Base-by-base conservation (phyloP, 2,888 invertebrate species). In the Coenonympha glycerion region DNA sequence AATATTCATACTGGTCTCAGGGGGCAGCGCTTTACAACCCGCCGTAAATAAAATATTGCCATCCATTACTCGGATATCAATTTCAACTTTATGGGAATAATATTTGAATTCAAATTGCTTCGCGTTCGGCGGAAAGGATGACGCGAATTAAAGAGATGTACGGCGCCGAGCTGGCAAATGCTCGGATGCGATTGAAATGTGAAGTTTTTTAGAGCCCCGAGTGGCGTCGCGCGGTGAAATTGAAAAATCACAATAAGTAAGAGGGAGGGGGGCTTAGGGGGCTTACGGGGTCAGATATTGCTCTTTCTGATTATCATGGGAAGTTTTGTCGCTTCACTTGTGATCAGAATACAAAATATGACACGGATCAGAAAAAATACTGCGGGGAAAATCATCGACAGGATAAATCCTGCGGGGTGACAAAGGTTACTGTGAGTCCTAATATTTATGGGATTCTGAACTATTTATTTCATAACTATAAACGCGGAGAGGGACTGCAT, bases 1-100 rank as follows among this genome's bases (percentile, higher is more conserved):
- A 48, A 48, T 48, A 48, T 48, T 48, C 48, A 48, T 33, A 48
- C 33, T 9, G 15, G 31, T 44, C 44, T 41, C 16, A 41, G 41
- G 33, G 47, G 39, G 40, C 41, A 4, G 28, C 16, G 40, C 28
- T 40, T 30, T 30, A 40, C 41, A 11, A 18, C 16, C 16, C 6
- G 2, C 3, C 40, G 33, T 48, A 41, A 48, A 48, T 48, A 48
- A 48, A 41, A 48, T 48, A 48, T 48, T 41, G 40, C 33, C 21
- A 44, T 2, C 44, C 11, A 22, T 8, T 8, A 13, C 2, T 5
- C 19, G 2, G 3, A 6, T 6, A 3, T 19, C 1, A 41, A 30
- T 19, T 19, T 28, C 19, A 28, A 2, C 19, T 1, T 5, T 9
- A 8, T 39, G 5, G 15, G 15, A 9, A 39, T 24, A n/a, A n/a